Base-by-base conservation (phyloP, 2,888 invertebrate genomes). In the Caenorhabditis uteleia region DNA sequence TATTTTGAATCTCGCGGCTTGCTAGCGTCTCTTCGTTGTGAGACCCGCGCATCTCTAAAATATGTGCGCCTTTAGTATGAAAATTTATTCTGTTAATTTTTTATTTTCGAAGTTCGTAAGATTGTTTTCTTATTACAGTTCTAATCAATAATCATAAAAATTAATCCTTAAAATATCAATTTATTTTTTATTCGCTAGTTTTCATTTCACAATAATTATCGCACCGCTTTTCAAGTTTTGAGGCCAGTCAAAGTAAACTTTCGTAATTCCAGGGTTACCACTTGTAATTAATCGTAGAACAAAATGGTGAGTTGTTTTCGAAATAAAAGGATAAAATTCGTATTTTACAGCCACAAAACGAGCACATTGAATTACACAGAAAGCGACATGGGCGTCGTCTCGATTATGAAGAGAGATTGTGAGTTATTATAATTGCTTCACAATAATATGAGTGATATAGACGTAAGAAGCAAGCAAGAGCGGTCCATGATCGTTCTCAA, bases 311-410 rank as follows among this genome's bases (percentile, higher is more conserved):
- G 51, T 50, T 44, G 33, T 54, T 26, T 25, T n/a, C 12, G 38
- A 2, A 38, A 20, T 57, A 6, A n/a, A n/a, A n/a, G n/a, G n/a
- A n/a, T n/a, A n/a, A 3, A 12, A 29, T 23, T 16, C 2, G n/a
- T 10, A 38, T 20, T 42, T 64, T 67, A 66, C 48, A 65, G 95
- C 95, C 95, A 84, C 98, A 98, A 88, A 99, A 98, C 89, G 98
- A 99, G 86, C 94, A 99, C 85, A 97, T 98, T 86, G 98, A 98
- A 82, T 89, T 95, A 70, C 94, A 95, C 85, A 90, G 91, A 84
- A 98, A 97, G 85, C 89, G 97, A 33, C 90, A 93, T 87, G 98
- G 98, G 83, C 89, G 93, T 79, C 89, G 97, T 68, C 89, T 99
- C 67, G 97, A 98, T 87, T 92, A 98, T 89, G 93, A 97, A 86